Percentiles rank a stretch among this genome's conserved stretches.
These are phyloP conservation scores for Drosophila navojoa DNA, from an alignment of 1,140 invertebrate genomes.

Conservation along the genomic window DNA sequence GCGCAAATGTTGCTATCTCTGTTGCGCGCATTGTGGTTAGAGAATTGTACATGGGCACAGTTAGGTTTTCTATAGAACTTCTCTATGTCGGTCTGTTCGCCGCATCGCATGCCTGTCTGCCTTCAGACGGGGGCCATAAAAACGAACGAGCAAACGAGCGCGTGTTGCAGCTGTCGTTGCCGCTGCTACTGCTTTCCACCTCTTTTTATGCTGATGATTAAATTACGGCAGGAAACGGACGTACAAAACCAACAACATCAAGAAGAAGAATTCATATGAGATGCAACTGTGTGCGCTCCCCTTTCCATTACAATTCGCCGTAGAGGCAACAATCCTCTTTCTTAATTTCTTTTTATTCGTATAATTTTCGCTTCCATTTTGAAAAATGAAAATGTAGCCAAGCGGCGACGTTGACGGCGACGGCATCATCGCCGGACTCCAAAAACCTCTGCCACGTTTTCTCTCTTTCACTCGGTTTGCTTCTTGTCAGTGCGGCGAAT, in stretches of 20 bases:
- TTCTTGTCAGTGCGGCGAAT: slow-evolving; percentile 34
- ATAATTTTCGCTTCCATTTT: slow-evolving; percentile 40
- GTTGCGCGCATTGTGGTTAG: slow-evolving; percentile 21
- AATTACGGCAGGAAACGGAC: slow-evolving; percentile 55
- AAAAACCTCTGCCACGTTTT: slow-evolving; percentile 45
- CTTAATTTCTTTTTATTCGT: slow-evolving; percentile 10
- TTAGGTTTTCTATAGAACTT: slow-evolving; percentile 53
- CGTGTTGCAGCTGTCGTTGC: slow-evolving; percentile 44
- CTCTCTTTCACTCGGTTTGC: slow-evolving; percentile 24
- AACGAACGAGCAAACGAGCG: slow-evolving; percentile 33
- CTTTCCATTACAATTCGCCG: slow-evolving; percentile 30
- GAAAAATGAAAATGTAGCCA: slow-evolving; percentile 41
- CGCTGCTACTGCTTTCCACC: slow-evolving; percentile 29
- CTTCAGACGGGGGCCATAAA: slow-evolving; percentile 33
- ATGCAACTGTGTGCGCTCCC: slow-evolving; percentile 36
- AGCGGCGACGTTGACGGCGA: neutral
- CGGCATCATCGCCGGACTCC: slow-evolving; percentile 24
- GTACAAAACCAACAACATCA: slow-evolving; percentile 28
- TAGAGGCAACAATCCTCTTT: neutral
- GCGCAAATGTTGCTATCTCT: slow-evolving; percentile 35
- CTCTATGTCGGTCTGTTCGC: slow-evolving; percentile 37
- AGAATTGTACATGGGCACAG: slow-evolving; percentile 44
- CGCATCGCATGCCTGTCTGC: slow-evolving; percentile 8
- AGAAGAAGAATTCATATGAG: slow-evolving; percentile 17
- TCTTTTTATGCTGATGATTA: slow-evolving; percentile 54